Base-by-base conservation (phyloP, 1,140 invertebrate genomes). In the Bombus huntii region DNA sequence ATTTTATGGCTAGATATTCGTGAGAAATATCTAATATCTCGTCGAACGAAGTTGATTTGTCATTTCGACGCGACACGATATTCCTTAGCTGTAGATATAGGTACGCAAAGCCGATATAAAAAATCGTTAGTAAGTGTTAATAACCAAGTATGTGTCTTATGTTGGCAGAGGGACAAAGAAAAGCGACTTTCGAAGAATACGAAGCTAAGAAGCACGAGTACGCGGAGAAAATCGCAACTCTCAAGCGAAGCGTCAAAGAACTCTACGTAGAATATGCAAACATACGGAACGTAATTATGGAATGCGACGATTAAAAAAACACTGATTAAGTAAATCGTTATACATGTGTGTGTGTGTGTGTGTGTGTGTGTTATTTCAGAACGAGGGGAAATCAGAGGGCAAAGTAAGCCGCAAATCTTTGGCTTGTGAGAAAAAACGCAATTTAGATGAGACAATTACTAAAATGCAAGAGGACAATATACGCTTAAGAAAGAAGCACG, bases 171-270 rank as follows among this genome's bases (percentile, higher is more conserved):
- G 97, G 97, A 22, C 97, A 98, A 94, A 96, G 97, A 88, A 98
- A 97, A 91, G 97, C 97, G 0, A 96, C 97, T 88, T 97, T 97
- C 86, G 97, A 98, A 93, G 97, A 98, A 93, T 97, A 97, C 90
- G 97, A 97, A 91, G 96, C 96, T 13, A 97, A 97, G 92, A 97
- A 96, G 89, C 96, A 96, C 88, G 96, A 96, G 83, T 97, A 97
- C 91, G 95, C 94, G 75, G 97, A 98, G 75, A 96, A 96, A 81
- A 97, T 98, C 76, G 92, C 95, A 42, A 95, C 96, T 2, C 92
- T 98, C n/a, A 98, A 98, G 92, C 97, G 97, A 88, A 97, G 97
- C 89, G 96, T 98, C 28, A 97, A 96, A 88, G 94, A 96, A 78
- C 89, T 97, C 74, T 95, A 96, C 34, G 79, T 95, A 2, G 95